Conservation (phyloP, 2,113 vertebrate species). For the Chrysemys picta region DNA sequence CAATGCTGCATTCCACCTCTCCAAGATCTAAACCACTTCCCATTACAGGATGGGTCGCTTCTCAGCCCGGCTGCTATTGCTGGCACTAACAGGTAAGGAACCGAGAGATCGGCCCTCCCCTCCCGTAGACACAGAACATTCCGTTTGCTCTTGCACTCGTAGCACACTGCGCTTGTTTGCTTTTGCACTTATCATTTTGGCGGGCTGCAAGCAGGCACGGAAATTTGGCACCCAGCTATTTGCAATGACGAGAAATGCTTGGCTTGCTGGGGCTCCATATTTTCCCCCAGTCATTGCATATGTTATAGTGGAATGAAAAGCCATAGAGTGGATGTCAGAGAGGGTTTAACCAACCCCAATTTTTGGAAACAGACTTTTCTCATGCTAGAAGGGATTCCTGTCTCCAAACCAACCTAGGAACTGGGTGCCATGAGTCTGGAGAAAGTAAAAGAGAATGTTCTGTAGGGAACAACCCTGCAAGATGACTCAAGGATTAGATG, state of each 20-base stretch:
- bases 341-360: not conserved
- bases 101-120: too few relatives aligned
- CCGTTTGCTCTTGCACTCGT: not conserved
- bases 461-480: not conserved
- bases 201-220: not conserved
- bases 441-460: not conserved
- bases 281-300: not conserved
- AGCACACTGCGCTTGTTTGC: not conserved
- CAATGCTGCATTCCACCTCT: not conserved
- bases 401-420: not conserved
- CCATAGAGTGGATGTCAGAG: not conserved
- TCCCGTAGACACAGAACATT: too few relatives aligned
- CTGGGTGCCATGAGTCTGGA: not conserved
- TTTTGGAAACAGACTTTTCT: not conserved
- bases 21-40: not conserved
- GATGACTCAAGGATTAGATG: not conserved
- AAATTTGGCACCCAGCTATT: not conserved
- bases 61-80: too few relatives aligned
- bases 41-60: too few relatives aligned
- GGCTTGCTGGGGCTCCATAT: not conserved
- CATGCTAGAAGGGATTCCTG: not conserved
- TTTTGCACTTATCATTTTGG: not conserved
- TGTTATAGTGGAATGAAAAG: not conserved
- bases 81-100: too few relatives aligned
- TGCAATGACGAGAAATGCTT: not conserved